phyloP scores from a whole-genome alignment of 2,113 vertebrate genomes.

The Amazona guildingii region DNA sequence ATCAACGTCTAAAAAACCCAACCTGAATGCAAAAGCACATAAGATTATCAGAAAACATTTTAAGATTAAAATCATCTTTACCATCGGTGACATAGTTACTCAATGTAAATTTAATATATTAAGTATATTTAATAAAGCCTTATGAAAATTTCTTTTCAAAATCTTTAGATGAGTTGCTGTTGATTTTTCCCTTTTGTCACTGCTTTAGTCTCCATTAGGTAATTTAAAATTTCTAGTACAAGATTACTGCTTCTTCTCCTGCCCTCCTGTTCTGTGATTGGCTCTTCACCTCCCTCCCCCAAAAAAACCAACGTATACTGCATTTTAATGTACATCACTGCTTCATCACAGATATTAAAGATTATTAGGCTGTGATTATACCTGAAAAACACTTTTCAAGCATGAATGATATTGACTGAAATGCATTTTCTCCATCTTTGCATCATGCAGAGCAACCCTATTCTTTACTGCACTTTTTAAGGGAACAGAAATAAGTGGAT shows the following conservation, averaged over 20 bases:
- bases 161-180: background rate
- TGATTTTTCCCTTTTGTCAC: background rate
- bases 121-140: background rate
- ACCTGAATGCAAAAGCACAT: background rate
- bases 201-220: background rate
- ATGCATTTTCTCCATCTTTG: background rate
- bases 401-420: background rate
- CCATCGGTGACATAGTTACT: background rate
- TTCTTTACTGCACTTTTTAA: background rate
- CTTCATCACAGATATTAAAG: background rate
- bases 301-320: background rate
- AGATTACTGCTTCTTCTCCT: background rate
- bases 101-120: background rate
- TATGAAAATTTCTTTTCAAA: background rate
- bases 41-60: background rate
- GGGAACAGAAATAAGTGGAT: background rate
- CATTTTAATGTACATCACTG: background rate
- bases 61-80: background rate
- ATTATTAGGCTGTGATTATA: background rate
- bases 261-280: background rate
- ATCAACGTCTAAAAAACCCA: background rate
- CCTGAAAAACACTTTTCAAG: background rate
- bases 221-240: background rate
- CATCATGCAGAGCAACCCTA: background rate
- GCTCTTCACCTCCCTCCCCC: fast-evolving